Evolutionary conservation across 2,888 invertebrate genomes (phyloP).

Genomic region (Icerya purchasi): DNA sequence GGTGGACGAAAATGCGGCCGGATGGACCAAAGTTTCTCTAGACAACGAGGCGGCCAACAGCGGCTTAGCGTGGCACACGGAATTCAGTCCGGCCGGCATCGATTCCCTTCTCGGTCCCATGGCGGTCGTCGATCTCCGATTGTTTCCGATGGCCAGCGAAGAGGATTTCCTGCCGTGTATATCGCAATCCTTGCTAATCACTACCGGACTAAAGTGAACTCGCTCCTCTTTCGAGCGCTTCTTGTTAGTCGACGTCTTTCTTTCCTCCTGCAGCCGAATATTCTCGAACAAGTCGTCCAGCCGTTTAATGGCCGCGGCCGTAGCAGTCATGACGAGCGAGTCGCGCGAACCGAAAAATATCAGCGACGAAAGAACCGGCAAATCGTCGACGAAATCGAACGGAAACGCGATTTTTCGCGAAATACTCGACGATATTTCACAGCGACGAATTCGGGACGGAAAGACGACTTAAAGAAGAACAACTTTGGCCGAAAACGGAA

Average conservation of each 20-base stretch:
- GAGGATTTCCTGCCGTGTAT: constrained; percentile 44
- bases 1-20: constrained; percentile 45
- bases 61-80: constrained; percentile 28
- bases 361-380: too few species aligned
- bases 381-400: too few species aligned
- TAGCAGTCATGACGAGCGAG: constrained; percentile 14
- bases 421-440: too few species aligned
- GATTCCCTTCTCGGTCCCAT: constrained; percentile 18
- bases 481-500: too few species aligned
- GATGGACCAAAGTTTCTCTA: constrained; percentile 26
- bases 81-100: constrained; percentile 19
- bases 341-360: neutral
- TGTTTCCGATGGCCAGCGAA: constrained; percentile 27
- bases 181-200: constrained; percentile 38
- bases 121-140: constrained; percentile 11
- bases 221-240: constrained; percentile 17
- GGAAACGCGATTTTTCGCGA: too few species aligned
- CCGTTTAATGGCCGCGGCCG: constrained; percentile 41
- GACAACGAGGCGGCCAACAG: constrained; percentile 24
- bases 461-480: too few species aligned
- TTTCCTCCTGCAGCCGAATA: constrained; percentile 32
- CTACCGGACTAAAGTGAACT: constrained; percentile 19
- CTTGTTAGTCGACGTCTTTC: constrained; percentile 20
- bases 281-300: constrained; percentile 49
- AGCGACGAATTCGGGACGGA: too few species aligned